phyloP scores from a whole-genome alignment of 2,797 vertebrate genomes.

The Sibirionetta formosa region DNA sequence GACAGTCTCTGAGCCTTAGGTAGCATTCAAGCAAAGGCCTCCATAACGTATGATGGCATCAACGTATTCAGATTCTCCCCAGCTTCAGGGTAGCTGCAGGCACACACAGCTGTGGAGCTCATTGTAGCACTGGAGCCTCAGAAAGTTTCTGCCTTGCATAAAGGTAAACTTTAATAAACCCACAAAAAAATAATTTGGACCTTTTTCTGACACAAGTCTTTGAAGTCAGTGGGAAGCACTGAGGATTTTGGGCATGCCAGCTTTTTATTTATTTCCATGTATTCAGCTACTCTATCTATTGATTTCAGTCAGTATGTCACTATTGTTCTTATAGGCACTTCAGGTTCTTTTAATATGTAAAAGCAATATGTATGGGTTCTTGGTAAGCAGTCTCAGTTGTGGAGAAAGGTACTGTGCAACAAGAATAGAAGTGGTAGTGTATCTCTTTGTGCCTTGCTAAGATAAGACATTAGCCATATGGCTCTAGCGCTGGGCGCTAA shows the following conservation, averaged over 20 bases:
- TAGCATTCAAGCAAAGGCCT: not conserved
- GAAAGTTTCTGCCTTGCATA: constrained; percentile 25
- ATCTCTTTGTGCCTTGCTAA: constrained; percentile 21
- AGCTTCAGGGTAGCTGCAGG: fast-evolving
- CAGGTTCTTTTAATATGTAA: not conserved
- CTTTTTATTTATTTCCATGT: not conserved
- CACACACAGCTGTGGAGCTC: not conserved
- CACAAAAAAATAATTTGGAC: constrained; percentile 34
- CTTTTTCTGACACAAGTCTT: constrained; percentile 39
- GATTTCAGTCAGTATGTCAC: not conserved
- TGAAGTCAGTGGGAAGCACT: constrained; percentile 55
- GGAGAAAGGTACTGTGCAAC: not conserved
- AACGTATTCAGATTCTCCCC: not conserved
- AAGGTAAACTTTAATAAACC: constrained; percentile 73
- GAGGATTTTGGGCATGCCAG: constrained; percentile 14
- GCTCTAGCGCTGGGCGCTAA: not conserved
- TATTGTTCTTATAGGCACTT: not conserved
- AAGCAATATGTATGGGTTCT: not conserved
- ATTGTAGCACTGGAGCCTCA: not conserved
- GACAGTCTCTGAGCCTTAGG: not conserved
- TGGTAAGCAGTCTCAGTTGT: not conserved
- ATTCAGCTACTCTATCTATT: not conserved
- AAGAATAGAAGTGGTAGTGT: not conserved
- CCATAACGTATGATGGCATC: fast-evolving
- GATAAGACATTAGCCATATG: not conserved